phyloP scores from a whole-genome alignment of 1,140 invertebrate genomes.

The Nilaparvata lugens region DNA sequence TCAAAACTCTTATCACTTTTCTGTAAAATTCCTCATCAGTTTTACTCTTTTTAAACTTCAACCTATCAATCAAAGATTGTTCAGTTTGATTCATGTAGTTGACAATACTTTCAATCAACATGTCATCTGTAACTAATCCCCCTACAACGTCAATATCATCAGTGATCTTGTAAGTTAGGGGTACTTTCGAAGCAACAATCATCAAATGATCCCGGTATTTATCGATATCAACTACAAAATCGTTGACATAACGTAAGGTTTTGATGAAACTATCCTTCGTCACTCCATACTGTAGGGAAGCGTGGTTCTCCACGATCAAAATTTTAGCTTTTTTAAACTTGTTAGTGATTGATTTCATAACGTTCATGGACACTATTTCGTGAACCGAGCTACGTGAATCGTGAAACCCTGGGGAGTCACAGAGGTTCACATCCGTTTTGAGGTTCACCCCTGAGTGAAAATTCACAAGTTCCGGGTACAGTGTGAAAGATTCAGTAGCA shows the following conservation, averaged over 20 bases:
- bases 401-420: neutral
- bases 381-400: neutral
- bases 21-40: neutral
- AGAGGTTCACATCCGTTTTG: neutral
- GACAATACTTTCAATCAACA: neutral
- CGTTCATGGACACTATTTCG: neutral
- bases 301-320: neutral
- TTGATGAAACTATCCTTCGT: neutral
- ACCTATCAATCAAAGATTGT: neutral
- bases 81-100: neutral
- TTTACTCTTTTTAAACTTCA: neutral
- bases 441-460: neutral
- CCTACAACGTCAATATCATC: neutral
- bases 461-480: neutral
- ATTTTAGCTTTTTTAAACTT: neutral
- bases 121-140: neutral
- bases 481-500: neutral
- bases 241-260: neutral
- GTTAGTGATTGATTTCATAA: neutral
- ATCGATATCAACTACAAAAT: neutral
- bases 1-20: neutral
- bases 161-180: neutral
- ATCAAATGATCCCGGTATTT: neutral
- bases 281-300: neutral
- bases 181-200: neutral